phyloP scores from a whole-genome alignment of 2,888 invertebrate genomes.

The Tenthredo amoena region DNA sequence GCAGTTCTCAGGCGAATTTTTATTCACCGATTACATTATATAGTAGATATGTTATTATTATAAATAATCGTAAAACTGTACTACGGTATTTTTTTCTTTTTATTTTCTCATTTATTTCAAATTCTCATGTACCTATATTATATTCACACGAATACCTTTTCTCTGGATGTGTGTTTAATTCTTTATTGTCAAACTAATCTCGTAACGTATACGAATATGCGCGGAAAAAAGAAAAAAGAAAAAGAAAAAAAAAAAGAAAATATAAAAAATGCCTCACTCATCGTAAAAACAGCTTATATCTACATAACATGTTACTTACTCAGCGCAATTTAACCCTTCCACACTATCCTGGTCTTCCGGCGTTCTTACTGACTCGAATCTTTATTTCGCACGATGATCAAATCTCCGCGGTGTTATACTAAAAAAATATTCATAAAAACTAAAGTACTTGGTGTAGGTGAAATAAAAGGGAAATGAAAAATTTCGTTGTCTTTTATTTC shows the following conservation, averaged over 20 bases:
- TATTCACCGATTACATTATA: neutral
- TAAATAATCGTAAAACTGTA: no score
- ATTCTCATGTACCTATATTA: no score
- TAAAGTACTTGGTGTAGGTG: no score
- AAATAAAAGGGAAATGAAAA: no score
- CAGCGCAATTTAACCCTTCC: neutral
- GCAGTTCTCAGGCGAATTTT: constrained; percentile 12
- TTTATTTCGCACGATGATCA: neutral
- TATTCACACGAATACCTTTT: no score
- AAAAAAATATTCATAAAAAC: no score
- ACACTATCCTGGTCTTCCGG: neutral
- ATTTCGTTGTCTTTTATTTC: no score
- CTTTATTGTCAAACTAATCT: neutral
- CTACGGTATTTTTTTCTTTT: neutral
- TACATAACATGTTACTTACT: neutral
- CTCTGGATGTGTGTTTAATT: no score
- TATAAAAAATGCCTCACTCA: no score
- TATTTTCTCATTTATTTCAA: no score
- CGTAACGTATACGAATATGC: neutral
- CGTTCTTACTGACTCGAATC: neutral
- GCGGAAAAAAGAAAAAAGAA: neutral
- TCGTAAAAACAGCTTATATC: neutral
- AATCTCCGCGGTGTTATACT: neutral
- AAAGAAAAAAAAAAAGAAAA: neutral
- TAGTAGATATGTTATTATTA: neutral